phyloP scores from a whole-genome alignment of 1,140 invertebrate genomes.

The Danaus plexippus region DNA sequence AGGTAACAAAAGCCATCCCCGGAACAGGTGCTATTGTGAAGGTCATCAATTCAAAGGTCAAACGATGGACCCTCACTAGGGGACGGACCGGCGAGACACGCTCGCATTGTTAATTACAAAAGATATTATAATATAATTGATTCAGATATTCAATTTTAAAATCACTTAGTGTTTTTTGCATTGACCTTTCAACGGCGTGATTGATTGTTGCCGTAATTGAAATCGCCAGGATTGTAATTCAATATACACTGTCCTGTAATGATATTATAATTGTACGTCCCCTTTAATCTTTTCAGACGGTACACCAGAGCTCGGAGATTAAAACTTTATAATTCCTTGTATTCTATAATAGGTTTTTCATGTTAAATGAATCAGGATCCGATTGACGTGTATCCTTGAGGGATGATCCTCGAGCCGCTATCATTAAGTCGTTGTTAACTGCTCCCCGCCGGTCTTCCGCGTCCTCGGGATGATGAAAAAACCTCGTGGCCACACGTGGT shows the following conservation, averaged over 20 bases:
- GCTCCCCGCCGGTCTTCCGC: constrained; percentile 62
- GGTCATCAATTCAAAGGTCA: constrained; percentile 9
- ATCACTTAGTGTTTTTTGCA: constrained; percentile 2
- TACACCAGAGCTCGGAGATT: constrained; percentile 11
- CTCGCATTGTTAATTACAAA: too few species aligned
- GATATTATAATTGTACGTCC: constrained; percentile 18
- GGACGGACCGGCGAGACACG: too few species aligned
- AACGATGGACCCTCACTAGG: background rate
- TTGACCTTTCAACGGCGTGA: constrained; percentile 19
- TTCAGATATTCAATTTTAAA: background rate
- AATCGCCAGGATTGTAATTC: constrained; percentile 21
- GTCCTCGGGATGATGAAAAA: constrained; percentile 53
- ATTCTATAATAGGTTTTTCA: constrained; percentile 39
- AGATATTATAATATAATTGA: background rate
- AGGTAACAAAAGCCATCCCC: constrained; percentile 5
- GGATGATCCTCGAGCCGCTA: constrained; percentile 41
- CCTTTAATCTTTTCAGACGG: constrained; percentile 6
- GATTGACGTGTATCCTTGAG: constrained; percentile 46
- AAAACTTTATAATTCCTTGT: constrained; percentile 17
- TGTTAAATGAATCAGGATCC: constrained; percentile 34
- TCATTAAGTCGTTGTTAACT: constrained; percentile 68
- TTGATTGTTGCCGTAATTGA: constrained; percentile 22
- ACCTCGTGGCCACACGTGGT: constrained; percentile 55
- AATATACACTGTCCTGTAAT: constrained; percentile 12
- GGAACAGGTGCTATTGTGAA: constrained; percentile 7